Evolutionary conservation across 1,140 invertebrate genomes (phyloP), one percentile per base, ranked within the genome.

Genomic region (Ganaspis sp.): DNA sequence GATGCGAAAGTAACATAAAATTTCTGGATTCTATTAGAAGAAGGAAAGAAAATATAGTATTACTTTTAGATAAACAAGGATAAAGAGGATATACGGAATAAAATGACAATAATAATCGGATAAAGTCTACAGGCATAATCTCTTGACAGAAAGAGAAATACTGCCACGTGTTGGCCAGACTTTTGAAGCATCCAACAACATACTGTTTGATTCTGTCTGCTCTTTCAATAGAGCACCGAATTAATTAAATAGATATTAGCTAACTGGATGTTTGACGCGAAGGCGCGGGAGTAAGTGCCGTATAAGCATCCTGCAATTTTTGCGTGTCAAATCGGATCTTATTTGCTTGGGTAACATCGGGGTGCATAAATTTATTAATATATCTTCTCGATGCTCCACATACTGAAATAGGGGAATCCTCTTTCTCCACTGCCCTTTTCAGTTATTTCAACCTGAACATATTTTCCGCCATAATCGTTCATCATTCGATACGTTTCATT

Each of bases 361-460:
- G 88, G 87, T 89, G 88, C 88, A 90, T 88, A 87, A 87, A 83
- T 83, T 89, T 89, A 90, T 89, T 90, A 89, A 88, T 89, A 87
- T 85, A 79, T 79, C 77, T 75, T 70, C 69, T 71, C 73, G 58
- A 75, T 77, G 73, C 71, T 80, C 49, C 19, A 78, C 40, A 72
- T 70, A 21, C 37, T 70, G 45, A 78, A 70, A 54, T 72, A 72
- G 73, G 78, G 80, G 79, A 72, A 73, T 74, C 54, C 23, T 23
- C 76, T 29, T 49, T 73, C 54, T 26, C 49, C 73, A 40, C 79
- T 64, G 37, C 73, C 70, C 49, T 76, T 75, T 72, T 76, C 37
- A 54, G 15, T 29, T 11, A 64, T n/a, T 74, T 38, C 49, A 78
- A 70, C 75, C 79, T 74, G 81, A 83, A 83, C 78, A 83, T 82